These are phyloP conservation scores for Allobates femoralis DNA, from an alignment of 2,797 vertebrate species.

Conservation along the genomic window DNA sequence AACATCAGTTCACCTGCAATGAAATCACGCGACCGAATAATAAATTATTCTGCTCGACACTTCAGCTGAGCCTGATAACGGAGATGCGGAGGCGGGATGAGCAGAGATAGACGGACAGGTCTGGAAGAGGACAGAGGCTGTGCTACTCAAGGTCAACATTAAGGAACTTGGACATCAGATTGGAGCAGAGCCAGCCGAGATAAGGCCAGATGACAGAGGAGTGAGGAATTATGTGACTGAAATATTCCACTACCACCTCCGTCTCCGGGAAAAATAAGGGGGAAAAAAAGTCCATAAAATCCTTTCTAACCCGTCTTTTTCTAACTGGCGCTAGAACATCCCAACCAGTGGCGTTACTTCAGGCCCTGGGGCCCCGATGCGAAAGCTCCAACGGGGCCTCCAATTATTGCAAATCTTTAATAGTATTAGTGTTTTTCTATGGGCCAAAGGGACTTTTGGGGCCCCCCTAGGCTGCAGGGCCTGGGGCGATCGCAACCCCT, in stretches of 20 bases:
- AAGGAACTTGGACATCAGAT: background rate
- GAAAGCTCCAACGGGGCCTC: no score
- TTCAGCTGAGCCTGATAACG: background rate
- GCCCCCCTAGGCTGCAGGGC: no score
- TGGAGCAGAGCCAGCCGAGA: background rate
- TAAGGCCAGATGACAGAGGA: background rate
- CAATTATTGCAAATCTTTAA: no score
- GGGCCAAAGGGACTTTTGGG: no score
- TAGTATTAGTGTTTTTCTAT: no score
- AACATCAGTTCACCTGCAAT: constrained; percentile 33
- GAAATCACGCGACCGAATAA: constrained; percentile 37
- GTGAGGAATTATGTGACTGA: background rate
- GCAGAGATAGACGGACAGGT: background rate
- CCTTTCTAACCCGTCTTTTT: background rate
- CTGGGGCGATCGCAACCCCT: no score
- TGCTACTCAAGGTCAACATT: background rate
- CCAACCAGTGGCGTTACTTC: no score
- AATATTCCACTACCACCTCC: background rate
- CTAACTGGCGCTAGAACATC: background rate
- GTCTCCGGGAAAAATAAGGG: background rate
- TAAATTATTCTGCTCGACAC: constrained; percentile 25
- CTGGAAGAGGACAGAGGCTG: background rate
- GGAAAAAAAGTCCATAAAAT: background rate
- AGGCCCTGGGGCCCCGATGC: no score
- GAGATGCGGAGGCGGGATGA: background rate